Percentiles rank a stretch among this genome's conserved stretches.
These are phyloP conservation scores for Heterodera filipjevi DNA, from an alignment of 2,888 invertebrate genomes.

Conservation along the genomic window DNA sequence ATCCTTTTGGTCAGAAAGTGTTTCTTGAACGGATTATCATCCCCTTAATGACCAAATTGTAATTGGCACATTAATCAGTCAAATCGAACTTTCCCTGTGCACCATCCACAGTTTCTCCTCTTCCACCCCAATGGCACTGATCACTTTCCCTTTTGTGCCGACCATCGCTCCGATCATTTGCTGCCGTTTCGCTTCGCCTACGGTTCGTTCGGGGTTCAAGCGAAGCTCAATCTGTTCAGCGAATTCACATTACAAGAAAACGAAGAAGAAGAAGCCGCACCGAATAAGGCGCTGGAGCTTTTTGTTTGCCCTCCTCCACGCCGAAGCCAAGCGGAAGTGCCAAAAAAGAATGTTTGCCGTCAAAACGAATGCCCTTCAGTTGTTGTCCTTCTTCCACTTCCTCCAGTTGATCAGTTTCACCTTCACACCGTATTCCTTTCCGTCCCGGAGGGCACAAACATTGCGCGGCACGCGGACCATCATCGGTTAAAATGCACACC, in stretches of 20 bases:
- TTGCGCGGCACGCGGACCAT: neutral
- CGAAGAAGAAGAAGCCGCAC: neutral
- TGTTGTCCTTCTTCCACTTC: conserved; percentile 15
- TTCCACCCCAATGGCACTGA: conserved; percentile 4
- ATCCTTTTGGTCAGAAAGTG: conserved; percentile 18
- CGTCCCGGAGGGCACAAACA: conserved; percentile 24
- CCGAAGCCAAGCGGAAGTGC: conserved; percentile 26
- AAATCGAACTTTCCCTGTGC: neutral
- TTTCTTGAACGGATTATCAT: neutral
- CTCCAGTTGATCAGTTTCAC: neutral
- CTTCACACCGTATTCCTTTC: conserved; percentile 21
- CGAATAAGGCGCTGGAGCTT: neutral
- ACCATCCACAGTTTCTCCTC: neutral
- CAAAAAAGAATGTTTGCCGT: conserved; percentile 31
- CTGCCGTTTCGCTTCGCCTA: neutral
- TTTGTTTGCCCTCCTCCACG: conserved; percentile 6
- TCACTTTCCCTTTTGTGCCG: neutral
- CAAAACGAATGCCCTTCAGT: conserved; percentile 13
- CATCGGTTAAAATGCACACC: neutral
- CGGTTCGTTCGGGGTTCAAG: neutral
- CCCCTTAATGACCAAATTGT: neutral
- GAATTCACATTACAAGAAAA: neutral
- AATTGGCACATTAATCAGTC: neutral
- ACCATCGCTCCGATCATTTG: conserved; percentile 14
- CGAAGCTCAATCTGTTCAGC: conserved; percentile 20